phyloP scores from a whole-genome alignment of 2,113 vertebrate species.

The Cyphomyrus discorhynchus region DNA sequence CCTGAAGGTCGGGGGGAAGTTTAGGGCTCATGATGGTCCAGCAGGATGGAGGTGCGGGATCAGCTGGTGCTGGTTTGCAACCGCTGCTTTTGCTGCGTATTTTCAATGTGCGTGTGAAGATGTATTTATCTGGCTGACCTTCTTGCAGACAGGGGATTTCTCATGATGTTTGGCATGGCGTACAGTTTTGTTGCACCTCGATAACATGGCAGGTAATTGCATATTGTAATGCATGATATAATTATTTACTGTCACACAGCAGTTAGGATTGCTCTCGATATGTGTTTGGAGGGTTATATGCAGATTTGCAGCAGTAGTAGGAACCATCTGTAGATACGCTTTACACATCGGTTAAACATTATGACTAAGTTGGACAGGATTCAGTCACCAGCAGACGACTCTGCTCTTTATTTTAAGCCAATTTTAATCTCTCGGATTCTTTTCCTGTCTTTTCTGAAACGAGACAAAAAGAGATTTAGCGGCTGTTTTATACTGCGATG shows the following conservation, averaged over 20 bases:
- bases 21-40: not conserved
- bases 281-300: not conserved
- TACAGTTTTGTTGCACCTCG: not conserved
- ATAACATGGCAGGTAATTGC: not conserved
- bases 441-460: not conserved
- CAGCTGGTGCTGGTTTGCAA: not conserved
- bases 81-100: not conserved
- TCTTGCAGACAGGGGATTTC: not conserved
- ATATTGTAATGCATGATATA: not conserved
- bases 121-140: not conserved
- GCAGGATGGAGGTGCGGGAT: not conserved
- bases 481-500: not conserved
- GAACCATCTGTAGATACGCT: constrained; percentile 1
- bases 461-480: not conserved
- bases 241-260: not conserved
- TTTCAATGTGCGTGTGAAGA: not conserved
- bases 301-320: not conserved
- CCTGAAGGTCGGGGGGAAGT: not conserved
- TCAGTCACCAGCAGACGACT: not conserved
- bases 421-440: not conserved
- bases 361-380: not conserved
- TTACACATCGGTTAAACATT: not conserved
- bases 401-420: not conserved
- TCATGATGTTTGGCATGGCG: not conserved
- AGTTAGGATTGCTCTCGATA: not conserved